These are phyloP conservation scores for Macquaria australasica DNA, from an alignment of 2,113 vertebrate genomes.

Conservation along the genomic window DNA sequence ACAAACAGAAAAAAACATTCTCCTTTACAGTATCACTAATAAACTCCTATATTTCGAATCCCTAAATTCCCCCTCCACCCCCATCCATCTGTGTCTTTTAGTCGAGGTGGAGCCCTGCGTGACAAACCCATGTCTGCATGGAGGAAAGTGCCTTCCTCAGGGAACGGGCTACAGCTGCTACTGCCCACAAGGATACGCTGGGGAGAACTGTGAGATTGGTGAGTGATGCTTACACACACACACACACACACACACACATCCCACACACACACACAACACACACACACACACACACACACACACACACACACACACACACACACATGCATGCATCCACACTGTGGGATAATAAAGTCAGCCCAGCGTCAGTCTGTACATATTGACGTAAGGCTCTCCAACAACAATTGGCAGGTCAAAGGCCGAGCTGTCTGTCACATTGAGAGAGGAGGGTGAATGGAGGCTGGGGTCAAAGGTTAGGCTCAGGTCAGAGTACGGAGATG, in stretches of 20 bases:
- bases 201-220: constrained; percentile 98
- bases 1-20: not conserved
- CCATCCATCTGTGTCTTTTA: constrained; percentile 61
- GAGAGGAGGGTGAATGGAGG: constrained; percentile 14
- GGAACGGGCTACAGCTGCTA: constrained; percentile 89
- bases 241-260: constrained; percentile 1
- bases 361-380: not conserved
- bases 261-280: not conserved
- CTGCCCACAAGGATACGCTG: constrained; percentile 91
- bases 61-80: not conserved
- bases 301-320: not conserved
- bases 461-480: constrained; percentile 53
- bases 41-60: constrained; percentile 7
- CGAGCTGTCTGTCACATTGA: constrained; percentile 40
- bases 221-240: constrained; percentile 68
- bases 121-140: constrained; percentile 92
- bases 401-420: constrained; percentile 58
- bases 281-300: constrained; percentile 9
- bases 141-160: constrained; percentile 89
- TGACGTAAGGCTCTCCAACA: constrained; percentile 15
- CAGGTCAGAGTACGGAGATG: constrained; percentile 1
- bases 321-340: not conserved
- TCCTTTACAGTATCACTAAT: constrained; percentile 32
- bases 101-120: constrained; percentile 85
- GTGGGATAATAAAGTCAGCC: constrained; percentile 24